These are phyloP conservation scores for Ammodytes dubius DNA, from an alignment of 2,113 vertebrate genomes.

Conservation along the genomic window DNA sequence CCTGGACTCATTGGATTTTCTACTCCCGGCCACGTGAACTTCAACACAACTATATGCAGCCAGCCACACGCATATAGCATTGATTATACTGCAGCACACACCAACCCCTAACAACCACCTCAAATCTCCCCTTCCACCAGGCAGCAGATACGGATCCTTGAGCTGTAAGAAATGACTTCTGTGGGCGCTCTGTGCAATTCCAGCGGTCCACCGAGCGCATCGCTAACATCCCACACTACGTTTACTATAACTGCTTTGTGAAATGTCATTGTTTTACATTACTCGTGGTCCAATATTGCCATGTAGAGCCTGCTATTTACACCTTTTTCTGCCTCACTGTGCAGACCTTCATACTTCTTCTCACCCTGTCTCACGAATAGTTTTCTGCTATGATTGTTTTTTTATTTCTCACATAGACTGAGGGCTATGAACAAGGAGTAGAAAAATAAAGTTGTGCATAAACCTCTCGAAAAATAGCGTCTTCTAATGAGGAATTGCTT, in stretches of 20 bases:
- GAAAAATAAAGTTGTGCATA: too few relatives aligned
- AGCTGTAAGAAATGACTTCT: constrained; percentile 49
- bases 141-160: constrained; percentile 46
- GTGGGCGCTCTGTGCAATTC: constrained; percentile 35
- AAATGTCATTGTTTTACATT: constrained; percentile 47
- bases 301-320: background rate
- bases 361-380: background rate
- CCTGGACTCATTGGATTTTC: background rate
- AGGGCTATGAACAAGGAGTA: too few relatives aligned
- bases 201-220: background rate
- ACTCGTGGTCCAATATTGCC: background rate
- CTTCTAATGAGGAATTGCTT: background rate
- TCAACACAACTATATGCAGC: background rate
- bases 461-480: background rate
- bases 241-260: background rate
- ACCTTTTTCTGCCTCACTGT: background rate
- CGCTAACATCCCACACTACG: constrained; percentile 14
- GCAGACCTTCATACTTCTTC: background rate
- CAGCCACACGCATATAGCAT: constrained; percentile 21
- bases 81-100: constrained; percentile 27
- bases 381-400: background rate
- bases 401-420: constrained; percentile 2
- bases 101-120: constrained; percentile 6
- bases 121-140: constrained; percentile 21
- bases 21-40: constrained; percentile 13